Conservation (phyloP, 2,888 invertebrate genomes). For the Conomelus anceps region DNA sequence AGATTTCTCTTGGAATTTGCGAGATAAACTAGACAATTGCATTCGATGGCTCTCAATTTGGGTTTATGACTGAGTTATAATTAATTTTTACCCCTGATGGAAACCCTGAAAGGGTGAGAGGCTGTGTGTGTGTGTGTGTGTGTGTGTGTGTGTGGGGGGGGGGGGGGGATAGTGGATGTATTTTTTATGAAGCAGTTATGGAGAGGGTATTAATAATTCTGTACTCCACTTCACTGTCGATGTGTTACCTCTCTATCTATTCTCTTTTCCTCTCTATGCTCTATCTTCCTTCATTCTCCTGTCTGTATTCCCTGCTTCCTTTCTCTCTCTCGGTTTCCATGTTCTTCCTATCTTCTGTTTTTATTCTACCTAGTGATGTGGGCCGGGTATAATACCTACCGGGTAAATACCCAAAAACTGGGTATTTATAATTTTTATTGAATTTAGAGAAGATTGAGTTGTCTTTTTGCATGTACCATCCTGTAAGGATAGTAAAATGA, state of each 20-base stretch:
- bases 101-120: not conserved
- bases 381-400: too few species aligned
- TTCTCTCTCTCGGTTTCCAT: not conserved
- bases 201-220: not conserved
- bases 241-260: not conserved
- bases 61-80: not conserved
- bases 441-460: too few species aligned
- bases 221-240: not conserved
- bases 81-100: not conserved
- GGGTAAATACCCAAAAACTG: too few species aligned
- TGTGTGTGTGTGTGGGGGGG: not conserved
- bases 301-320: too few species aligned
- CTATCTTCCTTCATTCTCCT: not conserved
- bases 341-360: too few species aligned
- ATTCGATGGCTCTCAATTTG: slow-evolving; percentile 16
- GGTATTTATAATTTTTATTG: too few species aligned
- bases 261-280: not conserved
- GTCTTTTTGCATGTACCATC: too few species aligned
- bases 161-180: not conserved
- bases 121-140: not conserved
- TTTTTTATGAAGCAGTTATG: not conserved
- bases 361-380: too few species aligned
- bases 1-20: not conserved
- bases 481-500: too few species aligned
- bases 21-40: not conserved